A percentile compares a stretch with the other conserved stretches of the same genome.
Evolutionary conservation across 2,797 vertebrate species (phyloP).

Genomic region (Sciurus carolinensis): DNA sequence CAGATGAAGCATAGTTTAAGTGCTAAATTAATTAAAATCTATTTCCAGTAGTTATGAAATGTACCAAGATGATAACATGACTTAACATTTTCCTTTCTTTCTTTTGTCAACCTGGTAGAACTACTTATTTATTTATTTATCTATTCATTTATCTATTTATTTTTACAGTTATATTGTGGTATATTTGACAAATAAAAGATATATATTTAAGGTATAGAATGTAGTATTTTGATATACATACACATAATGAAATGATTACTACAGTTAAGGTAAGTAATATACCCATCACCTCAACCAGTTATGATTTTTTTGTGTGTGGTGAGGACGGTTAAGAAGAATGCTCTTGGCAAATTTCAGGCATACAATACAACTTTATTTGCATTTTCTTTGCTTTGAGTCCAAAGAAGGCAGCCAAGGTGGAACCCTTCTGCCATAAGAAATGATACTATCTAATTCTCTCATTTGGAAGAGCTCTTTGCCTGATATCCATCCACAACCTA

Average conservation of each 20-base stretch:
- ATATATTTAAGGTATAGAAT: background rate
- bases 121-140: background rate
- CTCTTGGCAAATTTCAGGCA: background rate
- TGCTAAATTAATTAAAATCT: background rate
- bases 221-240: background rate
- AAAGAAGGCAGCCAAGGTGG: background rate
- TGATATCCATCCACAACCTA: background rate
- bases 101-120: background rate
- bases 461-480: background rate
- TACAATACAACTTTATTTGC: background rate
- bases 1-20: background rate
- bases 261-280: background rate
- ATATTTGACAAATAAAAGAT: background rate
- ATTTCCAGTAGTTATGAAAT: background rate
- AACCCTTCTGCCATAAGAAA: background rate
- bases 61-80: background rate
- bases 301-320: background rate
- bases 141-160: background rate
- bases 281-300: background rate
- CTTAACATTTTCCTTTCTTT: conserved; percentile 12
- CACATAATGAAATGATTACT: background rate
- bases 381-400: conserved; percentile 36
- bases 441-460: background rate
- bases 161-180: background rate
- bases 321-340: background rate